Percentiles rank a stretch among this genome's conserved stretches.
Evolutionary conservation across 2,888 invertebrate species (phyloP).

Genomic region (Oligia strigilis): DNA sequence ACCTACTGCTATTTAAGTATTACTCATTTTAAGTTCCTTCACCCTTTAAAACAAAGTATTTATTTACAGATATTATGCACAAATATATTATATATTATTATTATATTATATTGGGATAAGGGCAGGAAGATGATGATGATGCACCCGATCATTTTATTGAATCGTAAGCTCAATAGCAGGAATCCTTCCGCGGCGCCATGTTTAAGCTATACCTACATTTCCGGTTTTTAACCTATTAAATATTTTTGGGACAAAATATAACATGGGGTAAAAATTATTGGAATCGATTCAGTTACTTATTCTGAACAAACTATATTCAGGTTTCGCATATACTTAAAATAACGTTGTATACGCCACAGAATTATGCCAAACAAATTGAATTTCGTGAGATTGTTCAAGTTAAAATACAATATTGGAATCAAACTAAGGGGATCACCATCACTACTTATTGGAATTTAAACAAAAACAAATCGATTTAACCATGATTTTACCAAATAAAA

Average conservation of each 20-base stretch:
- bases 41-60: background rate
- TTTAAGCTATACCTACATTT: constrained; percentile 5
- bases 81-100: too few species aligned
- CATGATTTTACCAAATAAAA: background rate
- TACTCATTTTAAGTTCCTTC: background rate
- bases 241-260: too few species aligned
- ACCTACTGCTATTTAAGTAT: background rate
- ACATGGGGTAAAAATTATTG: too few species aligned
- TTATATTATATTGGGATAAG: too few species aligned
- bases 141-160: constrained; percentile 48
- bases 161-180: constrained; percentile 41
- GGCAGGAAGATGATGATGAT: too few species aligned
- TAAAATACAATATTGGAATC: constrained; percentile 3
- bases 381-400: constrained; percentile 19
- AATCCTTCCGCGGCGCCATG: constrained; percentile 47
- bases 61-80: constrained; percentile 5
- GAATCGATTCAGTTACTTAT: too few species aligned
- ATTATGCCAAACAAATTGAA: background rate
- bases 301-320: too few species aligned
- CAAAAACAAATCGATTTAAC: constrained; percentile 1
- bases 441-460: constrained; percentile 8
- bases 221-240: too few species aligned
- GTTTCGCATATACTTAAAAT: too few species aligned
- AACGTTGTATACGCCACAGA: too few species aligned
- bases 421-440: background rate